Evolutionary conservation across 1,140 invertebrate species (phyloP).

Genomic region (Adelges cooleyi): DNA sequence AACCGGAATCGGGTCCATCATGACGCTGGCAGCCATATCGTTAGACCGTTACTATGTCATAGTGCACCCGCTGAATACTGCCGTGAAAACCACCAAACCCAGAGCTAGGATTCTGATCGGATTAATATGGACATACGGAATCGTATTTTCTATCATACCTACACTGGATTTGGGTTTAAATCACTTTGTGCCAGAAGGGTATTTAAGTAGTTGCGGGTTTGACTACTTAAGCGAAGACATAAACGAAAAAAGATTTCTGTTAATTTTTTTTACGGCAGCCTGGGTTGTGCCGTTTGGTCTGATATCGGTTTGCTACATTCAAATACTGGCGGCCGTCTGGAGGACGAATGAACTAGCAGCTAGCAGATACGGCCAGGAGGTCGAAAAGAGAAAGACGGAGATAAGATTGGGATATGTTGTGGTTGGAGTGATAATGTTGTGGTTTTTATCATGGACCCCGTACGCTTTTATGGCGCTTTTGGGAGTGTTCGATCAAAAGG

Average conservation of each 20-base stretch:
- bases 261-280: constrained; percentile 53
- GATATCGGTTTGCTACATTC: constrained; percentile 57
- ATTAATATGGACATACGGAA: constrained; percentile 59
- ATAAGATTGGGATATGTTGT: constrained; percentile 49
- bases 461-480: constrained; percentile 60
- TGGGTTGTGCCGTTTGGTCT: constrained; percentile 55
- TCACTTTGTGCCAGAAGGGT: constrained; percentile 64
- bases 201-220: constrained; percentile 66
- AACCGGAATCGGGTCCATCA: constrained; percentile 57
- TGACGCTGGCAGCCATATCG: constrained; percentile 55
- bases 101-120: constrained; percentile 50
- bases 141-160: constrained; percentile 52
- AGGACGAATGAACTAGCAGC: neutral
- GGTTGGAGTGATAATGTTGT: constrained; percentile 52
- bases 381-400: constrained; percentile 54
- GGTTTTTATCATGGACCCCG: constrained; percentile 64
- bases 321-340: constrained; percentile 41
- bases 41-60: constrained; percentile 59
- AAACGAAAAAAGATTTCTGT: constrained; percentile 48
- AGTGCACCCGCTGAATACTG: constrained; percentile 54
- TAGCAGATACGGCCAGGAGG: constrained; percentile 43
- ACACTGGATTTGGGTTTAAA: constrained; percentile 54
- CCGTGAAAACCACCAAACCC: constrained; percentile 46
- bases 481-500: constrained; percentile 51
- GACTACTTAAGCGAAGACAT: constrained; percentile 56